Evolutionary conservation across 2,797 vertebrate species (phyloP), one percentile per base, ranked within the genome.

Genomic region (Ctenopoma kingsleyae): DNA sequence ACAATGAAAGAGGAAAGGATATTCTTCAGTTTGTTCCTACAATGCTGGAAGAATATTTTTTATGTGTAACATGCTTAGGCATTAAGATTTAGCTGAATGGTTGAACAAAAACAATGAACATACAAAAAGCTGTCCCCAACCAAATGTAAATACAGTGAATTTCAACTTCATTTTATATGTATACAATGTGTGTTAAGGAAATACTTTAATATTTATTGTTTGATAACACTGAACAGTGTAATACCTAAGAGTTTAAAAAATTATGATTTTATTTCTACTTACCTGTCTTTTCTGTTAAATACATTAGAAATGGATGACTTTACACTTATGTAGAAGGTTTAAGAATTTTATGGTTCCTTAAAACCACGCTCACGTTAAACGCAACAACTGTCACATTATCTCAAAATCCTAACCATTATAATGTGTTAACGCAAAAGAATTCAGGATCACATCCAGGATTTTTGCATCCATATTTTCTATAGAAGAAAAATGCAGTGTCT

Each of bases 401-500:
- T n/a, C n/a, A n/a, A n/a, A n/a, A n/a, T 30, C n/a, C n/a, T n/a
- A n/a, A n/a, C n/a, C n/a, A n/a, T 32, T 32, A 10, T 15, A 16
- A 13, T 40, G 1, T 40, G 10, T 36, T 47, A 8, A 9, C 4
- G 40, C 0, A 19, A 54, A 50, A 32, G n/a, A 2, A 0, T 19
- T 50, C 13, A 35, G 32, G 32, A 27, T 27, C 25, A 27, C 25
- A 58, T 27, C 8, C 22, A 61, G 12, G 3, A 19, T 9, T 40
- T 57, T 8, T 30, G 5, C 27, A 27, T 17, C 16, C 12, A 19
- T 32, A 2, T 60, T 53, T 55, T 48, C 25, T 56, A 53, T 19
- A 78, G n/a, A 73, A 30, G 3, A 25, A 44, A 67, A 38, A 50
- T 6, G 9, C 4, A 13, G 35, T 46, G 23, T 50, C 62, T 71